Evolutionary conservation across 2,797 vertebrate species (phyloP).

Genomic region (Menidia menidia): DNA sequence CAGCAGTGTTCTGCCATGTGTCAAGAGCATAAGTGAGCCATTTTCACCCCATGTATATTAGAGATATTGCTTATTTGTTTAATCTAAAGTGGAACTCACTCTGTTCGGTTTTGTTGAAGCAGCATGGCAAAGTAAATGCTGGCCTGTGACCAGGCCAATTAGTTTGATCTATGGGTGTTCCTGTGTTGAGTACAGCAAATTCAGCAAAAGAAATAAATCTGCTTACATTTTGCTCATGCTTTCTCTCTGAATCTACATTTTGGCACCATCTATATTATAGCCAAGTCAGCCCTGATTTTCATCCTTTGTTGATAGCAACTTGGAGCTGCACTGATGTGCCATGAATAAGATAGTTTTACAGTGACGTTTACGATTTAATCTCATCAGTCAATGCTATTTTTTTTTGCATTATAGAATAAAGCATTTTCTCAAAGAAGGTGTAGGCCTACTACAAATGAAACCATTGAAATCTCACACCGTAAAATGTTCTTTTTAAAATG

Average conservation of each 20-base stretch:
- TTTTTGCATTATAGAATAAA: constrained; percentile 11
- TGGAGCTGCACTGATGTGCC: constrained; percentile 7
- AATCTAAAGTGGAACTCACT: constrained; percentile 15
- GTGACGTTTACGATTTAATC: constrained; percentile 35
- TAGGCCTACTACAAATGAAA: not conserved
- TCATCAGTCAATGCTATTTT: constrained; percentile 7
- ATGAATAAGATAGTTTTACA: constrained; percentile 21
- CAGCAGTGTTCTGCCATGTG: constrained; percentile 22
- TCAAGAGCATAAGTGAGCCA: constrained; percentile 23
- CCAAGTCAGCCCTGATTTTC: constrained; percentile 23
- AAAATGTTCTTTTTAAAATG: not conserved
- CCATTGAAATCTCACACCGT: not conserved
- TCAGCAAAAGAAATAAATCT: constrained; percentile 62
- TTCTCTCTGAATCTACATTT: constrained; percentile 34
- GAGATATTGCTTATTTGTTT: constrained; percentile 45
- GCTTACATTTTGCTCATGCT: constrained; percentile 25
- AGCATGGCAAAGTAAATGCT: constrained; percentile 39
- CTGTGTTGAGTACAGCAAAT: constrained; percentile 42
- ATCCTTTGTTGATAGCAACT: constrained; percentile 15
- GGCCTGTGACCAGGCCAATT: constrained; percentile 68
- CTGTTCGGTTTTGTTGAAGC: constrained; percentile 41
- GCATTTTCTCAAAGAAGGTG: not conserved
- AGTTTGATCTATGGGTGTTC: constrained; percentile 67
- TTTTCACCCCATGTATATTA: constrained; percentile 19
- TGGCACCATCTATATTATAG: constrained; percentile 39